A percentile compares a stretch with the other conserved stretches of the same genome.
phyloP scores from a whole-genome alignment of 2,113 vertebrate species.

The Menura novaehollandiae region DNA sequence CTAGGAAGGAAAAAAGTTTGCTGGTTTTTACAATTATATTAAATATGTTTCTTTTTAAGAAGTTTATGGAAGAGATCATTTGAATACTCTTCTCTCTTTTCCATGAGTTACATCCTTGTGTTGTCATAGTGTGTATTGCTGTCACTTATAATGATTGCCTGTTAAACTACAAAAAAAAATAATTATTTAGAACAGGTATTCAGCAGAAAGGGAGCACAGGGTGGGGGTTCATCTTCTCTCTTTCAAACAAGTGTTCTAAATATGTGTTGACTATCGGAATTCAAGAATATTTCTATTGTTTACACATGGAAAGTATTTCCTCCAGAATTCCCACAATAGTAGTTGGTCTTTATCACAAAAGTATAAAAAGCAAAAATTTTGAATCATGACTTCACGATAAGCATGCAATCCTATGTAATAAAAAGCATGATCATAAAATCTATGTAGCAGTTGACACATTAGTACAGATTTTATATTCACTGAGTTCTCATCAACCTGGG shows the following conservation, averaged over 20 bases:
- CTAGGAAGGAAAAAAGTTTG: neutral
- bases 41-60: neutral
- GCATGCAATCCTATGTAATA: neutral
- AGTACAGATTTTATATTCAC: neutral
- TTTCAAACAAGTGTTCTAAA: neutral
- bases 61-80: neutral
- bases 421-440: neutral
- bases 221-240: neutral
- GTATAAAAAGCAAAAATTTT: neutral
- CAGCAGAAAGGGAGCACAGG: neutral
- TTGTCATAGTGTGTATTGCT: neutral
- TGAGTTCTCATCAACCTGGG: neutral
- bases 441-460: neutral
- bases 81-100: neutral
- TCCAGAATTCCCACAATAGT: neutral
- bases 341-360: neutral
- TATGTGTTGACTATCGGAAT: neutral
- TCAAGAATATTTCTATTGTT: neutral
- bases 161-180: neutral
- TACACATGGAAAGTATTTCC: neutral
- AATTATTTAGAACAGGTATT: neutral
- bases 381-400: neutral
- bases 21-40: neutral
- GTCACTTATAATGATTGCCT: neutral
- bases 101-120: neutral